Conservation (phyloP, 2,113 vertebrate species). For the Parus major region DNA sequence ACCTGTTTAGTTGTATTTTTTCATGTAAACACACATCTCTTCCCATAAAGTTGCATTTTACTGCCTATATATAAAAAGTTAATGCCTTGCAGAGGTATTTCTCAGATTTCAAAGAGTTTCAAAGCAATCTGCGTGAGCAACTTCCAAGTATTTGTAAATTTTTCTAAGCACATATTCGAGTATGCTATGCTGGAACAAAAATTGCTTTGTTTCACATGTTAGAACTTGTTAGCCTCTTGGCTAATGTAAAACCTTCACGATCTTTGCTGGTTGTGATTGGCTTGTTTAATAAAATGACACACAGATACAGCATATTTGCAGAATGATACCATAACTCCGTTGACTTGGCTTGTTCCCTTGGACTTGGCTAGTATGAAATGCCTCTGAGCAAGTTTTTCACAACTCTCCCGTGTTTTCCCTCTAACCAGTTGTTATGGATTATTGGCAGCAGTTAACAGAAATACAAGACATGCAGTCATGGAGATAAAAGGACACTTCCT, state of each 20-base stretch:
- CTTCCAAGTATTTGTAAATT: background rate
- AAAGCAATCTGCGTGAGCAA: constrained; percentile 20
- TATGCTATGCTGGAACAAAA: background rate
- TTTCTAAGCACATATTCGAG: background rate
- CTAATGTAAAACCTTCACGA: background rate
- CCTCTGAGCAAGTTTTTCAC: constrained; percentile 10
- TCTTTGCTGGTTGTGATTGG: background rate
- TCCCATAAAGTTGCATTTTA: background rate
- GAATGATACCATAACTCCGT: constrained; percentile 5
- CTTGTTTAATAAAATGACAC: background rate
- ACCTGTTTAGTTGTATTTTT: background rate
- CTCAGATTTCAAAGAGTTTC: background rate
- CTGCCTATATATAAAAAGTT: background rate
- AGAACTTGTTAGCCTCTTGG: constrained; percentile 12
- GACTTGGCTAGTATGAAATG: background rate
- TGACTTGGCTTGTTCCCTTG: constrained; percentile 8
- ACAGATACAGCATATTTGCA: constrained; percentile 47
- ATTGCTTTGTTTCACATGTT: background rate
- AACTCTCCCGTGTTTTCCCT: constrained; percentile 4
- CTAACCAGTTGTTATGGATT: constrained; percentile 33
- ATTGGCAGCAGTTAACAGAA: constrained; percentile 41
- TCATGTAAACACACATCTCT: background rate
- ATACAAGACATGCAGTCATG: background rate
- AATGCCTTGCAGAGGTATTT: background rate
- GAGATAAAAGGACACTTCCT: constrained; percentile 43